Base-by-base conservation (phyloP, 2,888 invertebrate species). In the Mesorhabditis spiculigera region DNA sequence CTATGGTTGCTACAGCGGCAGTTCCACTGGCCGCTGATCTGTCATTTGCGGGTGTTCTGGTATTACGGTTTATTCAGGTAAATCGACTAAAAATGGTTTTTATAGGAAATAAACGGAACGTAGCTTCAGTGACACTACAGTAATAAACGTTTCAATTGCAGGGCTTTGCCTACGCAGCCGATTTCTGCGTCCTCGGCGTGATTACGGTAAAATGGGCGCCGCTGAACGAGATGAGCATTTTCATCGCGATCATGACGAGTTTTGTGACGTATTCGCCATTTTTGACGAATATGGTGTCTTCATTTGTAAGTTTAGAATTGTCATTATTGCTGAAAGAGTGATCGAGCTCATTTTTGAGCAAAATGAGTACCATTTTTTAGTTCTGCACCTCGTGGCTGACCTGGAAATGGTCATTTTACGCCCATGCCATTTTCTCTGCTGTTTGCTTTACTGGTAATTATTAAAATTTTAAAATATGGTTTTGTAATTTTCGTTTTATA, bases 351-450 rank as follows among this genome's bases (percentile, higher is more conserved):
- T 28, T 28, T 28, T 28, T 28, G 28, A 3, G 3, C 28, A 28
- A 28, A 28, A 28, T 28, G 1, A 28, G 28, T 28, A 3, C 28
- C 3, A 45, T 5, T 4, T 71, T 73, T 28, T 68, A 75, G 74
- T 72, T 76, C 28, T 78, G 78, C 62, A 72, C 71, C 13, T 75
- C 75, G 6, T 67, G 70, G 4, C 65, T 78, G 41, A 81, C 80
- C 10, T 82, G 82, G 82, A 76, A 76, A 41, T 80, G 76, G 64
- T 77, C 78, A n/a, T 82, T 79, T 75, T 82, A 81, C 66, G 64
- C 74, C 5, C 81, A 81, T 65, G 70, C 75, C 5, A 67, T 45
- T 6, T 68, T 68, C 13, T 13, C 58, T 1, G 58, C 58, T 3
- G 58, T 50, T 50, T 50, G 58, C 58, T 50, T 50, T 50, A n/a